Evolutionary conservation across 1,140 invertebrate genomes (phyloP).

Genomic region (Wasmannia auropunctata): DNA sequence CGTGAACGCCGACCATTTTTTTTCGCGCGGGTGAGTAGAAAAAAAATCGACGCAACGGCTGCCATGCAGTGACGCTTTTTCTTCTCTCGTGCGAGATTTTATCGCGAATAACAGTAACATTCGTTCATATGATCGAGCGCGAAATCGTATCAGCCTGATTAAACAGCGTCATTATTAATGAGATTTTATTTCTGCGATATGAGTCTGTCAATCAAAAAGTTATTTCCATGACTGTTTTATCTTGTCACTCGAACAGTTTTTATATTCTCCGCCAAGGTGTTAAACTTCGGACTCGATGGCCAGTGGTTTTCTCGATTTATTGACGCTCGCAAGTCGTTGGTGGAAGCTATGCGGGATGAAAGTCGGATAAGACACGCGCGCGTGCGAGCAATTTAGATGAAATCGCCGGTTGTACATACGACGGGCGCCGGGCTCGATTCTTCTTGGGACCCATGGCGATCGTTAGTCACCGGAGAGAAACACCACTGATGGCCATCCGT

Average conservation of each 20-base stretch:
- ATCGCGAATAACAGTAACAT: not conserved
- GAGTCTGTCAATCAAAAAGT: not conserved
- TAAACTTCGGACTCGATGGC: not conserved
- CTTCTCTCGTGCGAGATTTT: not conserved
- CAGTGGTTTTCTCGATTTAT: not conserved
- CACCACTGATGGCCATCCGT: not conserved
- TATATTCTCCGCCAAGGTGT: not conserved
- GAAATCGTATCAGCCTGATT: not conserved
- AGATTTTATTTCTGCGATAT: not conserved
- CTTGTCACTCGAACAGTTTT: not conserved
- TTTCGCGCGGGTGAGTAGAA: not conserved
- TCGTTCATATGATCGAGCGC: not conserved
- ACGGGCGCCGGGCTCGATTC: not conserved
- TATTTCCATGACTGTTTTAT: not conserved
- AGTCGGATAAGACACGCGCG: slow-evolving; percentile 9
- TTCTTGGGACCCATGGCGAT: slow-evolving; percentile 1
- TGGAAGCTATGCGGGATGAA: slow-evolving; percentile 24
- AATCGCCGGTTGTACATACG: not conserved
- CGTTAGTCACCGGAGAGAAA: slow-evolving; percentile 12
- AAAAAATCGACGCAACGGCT: not conserved
- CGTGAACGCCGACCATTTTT: not conserved
- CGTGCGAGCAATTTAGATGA: slow-evolving; percentile 52
- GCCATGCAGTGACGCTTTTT: too few relatives aligned
- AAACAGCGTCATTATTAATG: not conserved
- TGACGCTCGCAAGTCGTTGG: not conserved